Percentiles rank a stretch among this genome's conserved stretches.
Conservation (phyloP, 2,113 vertebrate species). For the Willisornis vidua region DNA sequence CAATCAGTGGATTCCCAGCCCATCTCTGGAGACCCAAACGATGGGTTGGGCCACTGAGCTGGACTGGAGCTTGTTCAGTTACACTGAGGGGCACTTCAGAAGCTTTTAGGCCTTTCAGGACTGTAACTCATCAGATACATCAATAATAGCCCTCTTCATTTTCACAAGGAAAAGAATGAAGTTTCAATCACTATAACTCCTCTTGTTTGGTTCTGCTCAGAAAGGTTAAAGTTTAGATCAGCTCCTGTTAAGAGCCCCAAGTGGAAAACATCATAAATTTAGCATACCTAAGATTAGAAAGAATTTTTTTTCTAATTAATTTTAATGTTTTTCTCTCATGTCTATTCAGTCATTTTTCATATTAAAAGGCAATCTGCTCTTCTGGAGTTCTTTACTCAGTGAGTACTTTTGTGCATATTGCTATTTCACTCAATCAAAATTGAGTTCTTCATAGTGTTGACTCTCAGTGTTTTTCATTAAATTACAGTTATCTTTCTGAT, state of each 20-base stretch:
- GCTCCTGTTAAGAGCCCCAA: neutral
- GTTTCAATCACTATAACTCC: neutral
- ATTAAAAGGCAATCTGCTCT: neutral
- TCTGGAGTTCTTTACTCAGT: neutral
- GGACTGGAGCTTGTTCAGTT: neutral
- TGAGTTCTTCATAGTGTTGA: neutral
- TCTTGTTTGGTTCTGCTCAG: neutral
- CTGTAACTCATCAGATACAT: neutral
- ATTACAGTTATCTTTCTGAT: neutral
- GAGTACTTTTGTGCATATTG: neutral
- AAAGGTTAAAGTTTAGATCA: neutral
- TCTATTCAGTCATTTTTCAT: neutral
- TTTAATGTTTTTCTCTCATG: neutral
- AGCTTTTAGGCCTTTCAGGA: neutral
- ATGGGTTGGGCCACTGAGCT: neutral
- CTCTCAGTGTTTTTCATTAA: neutral
- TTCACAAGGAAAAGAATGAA: neutral
- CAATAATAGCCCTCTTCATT: neutral
- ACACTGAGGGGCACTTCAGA: neutral
- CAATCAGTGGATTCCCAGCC: neutral
- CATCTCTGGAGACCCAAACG: neutral
- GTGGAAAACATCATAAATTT: neutral
- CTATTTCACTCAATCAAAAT: neutral
- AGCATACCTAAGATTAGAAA: neutral
- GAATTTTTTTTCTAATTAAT: neutral